Base-by-base conservation (phyloP, 1,140 invertebrate species). In the Myzus persicae region DNA sequence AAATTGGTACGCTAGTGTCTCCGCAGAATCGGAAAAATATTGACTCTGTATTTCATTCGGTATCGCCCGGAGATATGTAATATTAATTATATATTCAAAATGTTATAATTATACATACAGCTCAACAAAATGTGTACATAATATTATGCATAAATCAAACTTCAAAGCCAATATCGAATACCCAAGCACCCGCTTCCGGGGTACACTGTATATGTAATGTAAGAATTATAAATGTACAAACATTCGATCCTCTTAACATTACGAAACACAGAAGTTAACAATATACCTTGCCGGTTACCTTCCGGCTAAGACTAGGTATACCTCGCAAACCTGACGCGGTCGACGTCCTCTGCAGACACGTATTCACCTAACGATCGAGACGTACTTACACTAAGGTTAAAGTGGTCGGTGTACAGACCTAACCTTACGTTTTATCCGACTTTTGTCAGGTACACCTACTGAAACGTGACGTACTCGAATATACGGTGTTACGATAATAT, bases 71-170 rank as follows among this genome's bases (percentile, higher is more conserved):
- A 67, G 9, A 67, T 18, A 5, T 76, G n/a, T n/a, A 76, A n/a
- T 76, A 76, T 76, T 76, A 76, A 76, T 76, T 76, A 76, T 76
- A 76, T n/a, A n/a, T 67, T n/a, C 11, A 31, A 67, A 67, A 67
- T 67, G n/a, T 67, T n/a, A 67, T n/a, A n/a, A n/a, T 67, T 67
- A 67, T 24, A n/a, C n/a, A 20, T 76, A 76, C 14, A 0, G 1
- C 4, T 18, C 11, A 76, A 76, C 31, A 76, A 76, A 76, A 76
- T 48, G 46, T 11, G 18, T 48, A n/a, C 11, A n/a, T 76, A 76
- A 51, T 51, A 51, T 18, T n/a, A 67, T 67, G 11, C 5, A n/a
- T 6, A 18, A 59, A n/a, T 67, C 14, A n/a, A n/a, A n/a, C n/a
- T n/a, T n/a, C 14, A n/a, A 76, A n/a, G 14, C n/a, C 14, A 18